These are phyloP conservation scores for Philereme vetulata DNA, from an alignment of 2,888 invertebrate species.

Conservation along the genomic window DNA sequence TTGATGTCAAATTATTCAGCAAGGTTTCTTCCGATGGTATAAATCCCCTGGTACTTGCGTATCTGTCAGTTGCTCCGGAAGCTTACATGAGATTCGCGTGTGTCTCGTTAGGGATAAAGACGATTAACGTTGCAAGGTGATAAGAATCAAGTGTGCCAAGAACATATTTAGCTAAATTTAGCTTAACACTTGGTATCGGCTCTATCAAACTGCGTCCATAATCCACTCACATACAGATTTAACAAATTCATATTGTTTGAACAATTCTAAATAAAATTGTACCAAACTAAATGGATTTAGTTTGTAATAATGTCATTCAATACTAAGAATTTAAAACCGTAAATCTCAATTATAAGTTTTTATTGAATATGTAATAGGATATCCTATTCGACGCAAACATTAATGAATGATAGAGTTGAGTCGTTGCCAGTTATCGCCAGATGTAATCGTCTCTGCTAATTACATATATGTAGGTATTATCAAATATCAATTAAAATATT, in stretches of 20 bases:
- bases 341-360: too few relatives aligned
- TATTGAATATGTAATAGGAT: too few relatives aligned
- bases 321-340: too few relatives aligned
- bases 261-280: too few relatives aligned
- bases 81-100: constrained; percentile 23
- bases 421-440: constrained; percentile 13
- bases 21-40: not conserved
- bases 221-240: too few relatives aligned
- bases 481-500: not conserved
- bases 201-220: not conserved
- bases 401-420: constrained; percentile 8
- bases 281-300: too few relatives aligned
- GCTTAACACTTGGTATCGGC: constrained; percentile 12
- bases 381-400: constrained; percentile 1
- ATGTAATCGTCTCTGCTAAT: constrained; percentile 7
- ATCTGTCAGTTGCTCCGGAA: constrained; percentile 22
- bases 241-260: too few relatives aligned
- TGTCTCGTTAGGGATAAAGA: constrained; percentile 28
- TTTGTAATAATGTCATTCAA: too few relatives aligned
- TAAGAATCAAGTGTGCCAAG: constrained; percentile 37
- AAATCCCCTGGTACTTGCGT: constrained; percentile 3
- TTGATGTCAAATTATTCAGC: not conserved
- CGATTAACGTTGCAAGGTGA: constrained; percentile 29
- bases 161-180: constrained; percentile 23
- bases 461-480: not conserved